Percentiles rank a stretch among this genome's conserved stretches.
Conservation (phyloP, 2,797 vertebrate species). For the Amphiprion clarkii region DNA sequence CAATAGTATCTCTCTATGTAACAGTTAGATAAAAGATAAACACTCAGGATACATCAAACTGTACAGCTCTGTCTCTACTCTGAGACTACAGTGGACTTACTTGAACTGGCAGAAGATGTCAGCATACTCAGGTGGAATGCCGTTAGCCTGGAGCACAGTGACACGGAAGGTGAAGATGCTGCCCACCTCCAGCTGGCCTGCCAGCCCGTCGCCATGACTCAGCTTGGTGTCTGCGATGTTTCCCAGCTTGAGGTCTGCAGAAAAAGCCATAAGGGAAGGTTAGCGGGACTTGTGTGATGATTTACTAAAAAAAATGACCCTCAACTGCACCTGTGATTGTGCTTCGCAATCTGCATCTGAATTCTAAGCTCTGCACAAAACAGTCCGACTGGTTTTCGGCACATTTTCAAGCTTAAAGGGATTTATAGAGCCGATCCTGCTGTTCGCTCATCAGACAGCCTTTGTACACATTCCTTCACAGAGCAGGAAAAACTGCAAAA, state of each 20-base stretch:
- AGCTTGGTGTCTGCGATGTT: slow-evolving; percentile 89
- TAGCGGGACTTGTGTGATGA: slow-evolving; percentile 2
- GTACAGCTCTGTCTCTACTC: neutral
- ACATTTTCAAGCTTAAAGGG: slow-evolving; percentile 24
- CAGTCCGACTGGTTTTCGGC: slow-evolving; percentile 14
- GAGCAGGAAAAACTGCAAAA: slow-evolving; percentile 25
- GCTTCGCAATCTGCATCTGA: slow-evolving; percentile 21
- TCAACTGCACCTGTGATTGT: slow-evolving; percentile 16
- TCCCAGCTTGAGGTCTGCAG: slow-evolving; percentile 92
- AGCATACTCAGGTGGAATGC: slow-evolving; percentile 94
- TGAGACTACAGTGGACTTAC: slow-evolving; percentile 84
- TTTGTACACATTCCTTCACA: slow-evolving; percentile 49
- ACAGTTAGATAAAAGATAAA: neutral
- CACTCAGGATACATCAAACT: neutral
- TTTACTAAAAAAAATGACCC: slow-evolving; percentile 28
- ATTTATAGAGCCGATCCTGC: slow-evolving; percentile 30
- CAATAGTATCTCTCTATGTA: neutral
- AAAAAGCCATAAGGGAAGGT: slow-evolving; percentile 37
- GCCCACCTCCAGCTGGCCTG: slow-evolving; percentile 92
- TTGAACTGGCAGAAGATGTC: slow-evolving; percentile 99
- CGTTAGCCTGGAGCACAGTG: slow-evolving; percentile 95
- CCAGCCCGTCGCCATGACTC: slow-evolving; percentile 86
- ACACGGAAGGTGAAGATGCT: slow-evolving; percentile 98
- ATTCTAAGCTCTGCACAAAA: slow-evolving; percentile 20
- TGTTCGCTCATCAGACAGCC: slow-evolving; percentile 6